Conservation (phyloP, 2,797 vertebrate species). For the Amblyraja radiata region DNA sequence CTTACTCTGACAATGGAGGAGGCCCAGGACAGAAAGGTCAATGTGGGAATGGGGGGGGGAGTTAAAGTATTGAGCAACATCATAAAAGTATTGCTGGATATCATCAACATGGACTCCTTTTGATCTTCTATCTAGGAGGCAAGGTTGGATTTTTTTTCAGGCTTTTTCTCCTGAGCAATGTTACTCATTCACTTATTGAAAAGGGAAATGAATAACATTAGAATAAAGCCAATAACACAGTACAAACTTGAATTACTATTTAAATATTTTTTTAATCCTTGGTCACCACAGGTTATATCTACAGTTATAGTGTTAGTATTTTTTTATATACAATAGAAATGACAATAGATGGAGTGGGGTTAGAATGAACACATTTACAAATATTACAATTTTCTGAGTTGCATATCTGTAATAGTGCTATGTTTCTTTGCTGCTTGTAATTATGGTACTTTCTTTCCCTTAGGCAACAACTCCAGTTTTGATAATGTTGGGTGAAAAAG, state of each 20-base stretch:
- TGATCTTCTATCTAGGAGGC: not conserved
- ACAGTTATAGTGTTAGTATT: not conserved
- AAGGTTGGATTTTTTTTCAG: not conserved
- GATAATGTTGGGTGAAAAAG: constrained; percentile 81
- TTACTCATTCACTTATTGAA: not conserved
- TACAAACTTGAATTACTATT: not conserved
- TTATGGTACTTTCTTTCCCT: not conserved
- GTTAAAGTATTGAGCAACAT: not conserved
- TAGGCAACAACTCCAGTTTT: constrained; percentile 82
- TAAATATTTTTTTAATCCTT: not conserved
- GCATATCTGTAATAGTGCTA: not conserved
- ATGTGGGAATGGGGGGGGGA: too few relatives aligned
- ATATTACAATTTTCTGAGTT: not conserved
- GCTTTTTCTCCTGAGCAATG: not conserved
- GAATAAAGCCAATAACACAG: not conserved
- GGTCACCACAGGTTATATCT: not conserved
- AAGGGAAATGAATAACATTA: not conserved
- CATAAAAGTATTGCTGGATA: not conserved
- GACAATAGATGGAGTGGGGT: too few relatives aligned
- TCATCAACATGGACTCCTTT: not conserved
- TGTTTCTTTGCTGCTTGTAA: too few relatives aligned
- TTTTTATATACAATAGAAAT: not conserved
- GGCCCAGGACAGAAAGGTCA: too few relatives aligned
- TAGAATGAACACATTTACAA: not conserved
- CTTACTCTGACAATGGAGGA: too few relatives aligned